phyloP scores from a whole-genome alignment of 2,797 vertebrate species.

The Oreortyx pictus region DNA sequence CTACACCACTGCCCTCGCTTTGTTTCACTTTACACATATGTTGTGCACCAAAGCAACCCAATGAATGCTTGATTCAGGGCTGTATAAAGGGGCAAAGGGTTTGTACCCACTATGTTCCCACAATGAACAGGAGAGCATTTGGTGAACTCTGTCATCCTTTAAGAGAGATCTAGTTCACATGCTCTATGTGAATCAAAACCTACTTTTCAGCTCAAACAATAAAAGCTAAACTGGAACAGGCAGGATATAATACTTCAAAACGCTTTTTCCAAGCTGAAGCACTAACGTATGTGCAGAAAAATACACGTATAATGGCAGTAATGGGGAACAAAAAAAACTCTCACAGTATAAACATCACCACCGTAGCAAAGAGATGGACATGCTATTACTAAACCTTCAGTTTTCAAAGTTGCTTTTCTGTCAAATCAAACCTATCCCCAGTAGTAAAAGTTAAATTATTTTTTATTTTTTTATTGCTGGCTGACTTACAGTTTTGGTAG shows the following conservation, averaged over 20 bases:
- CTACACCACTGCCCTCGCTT: neutral
- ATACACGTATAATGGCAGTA: neutral
- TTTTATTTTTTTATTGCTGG: too few species aligned
- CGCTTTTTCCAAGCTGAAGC: neutral
- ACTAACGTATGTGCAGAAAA: neutral
- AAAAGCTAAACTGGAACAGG: neutral
- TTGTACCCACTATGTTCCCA: neutral
- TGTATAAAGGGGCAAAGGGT: neutral
- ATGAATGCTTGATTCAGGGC: neutral
- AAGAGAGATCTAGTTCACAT: neutral
- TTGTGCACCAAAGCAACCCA: fast-evolving
- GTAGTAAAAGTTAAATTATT: neutral
- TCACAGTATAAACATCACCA: neutral
- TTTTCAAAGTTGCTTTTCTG: neutral
- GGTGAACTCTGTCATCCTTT: neutral
- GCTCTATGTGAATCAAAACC: neutral
- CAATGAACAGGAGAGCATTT: neutral
- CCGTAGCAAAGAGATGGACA: neutral
- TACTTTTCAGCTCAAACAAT: neutral
- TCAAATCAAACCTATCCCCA: neutral
- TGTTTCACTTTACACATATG: neutral
- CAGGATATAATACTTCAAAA: neutral
- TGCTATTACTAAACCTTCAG: fast-evolving
- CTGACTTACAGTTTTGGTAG: neutral
- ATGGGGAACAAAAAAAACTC: neutral